Evolutionary conservation across 2,888 invertebrate species (phyloP).

Genomic region (Agrotis ipsilon): DNA sequence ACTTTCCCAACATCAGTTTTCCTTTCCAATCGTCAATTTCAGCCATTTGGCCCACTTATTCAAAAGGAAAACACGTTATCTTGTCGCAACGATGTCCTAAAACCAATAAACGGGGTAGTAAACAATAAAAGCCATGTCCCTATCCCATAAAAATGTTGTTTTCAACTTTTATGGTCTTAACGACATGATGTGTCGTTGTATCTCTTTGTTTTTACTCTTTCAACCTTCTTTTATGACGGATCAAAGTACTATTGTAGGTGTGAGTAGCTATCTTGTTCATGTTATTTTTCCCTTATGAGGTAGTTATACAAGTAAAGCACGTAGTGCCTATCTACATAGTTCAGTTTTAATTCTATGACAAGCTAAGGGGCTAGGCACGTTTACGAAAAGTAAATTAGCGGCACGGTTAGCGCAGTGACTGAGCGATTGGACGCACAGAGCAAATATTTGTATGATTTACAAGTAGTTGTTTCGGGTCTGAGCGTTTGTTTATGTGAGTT

Average conservation of each 20-base stretch:
- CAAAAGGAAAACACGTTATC: conserved; percentile 40
- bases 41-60: conserved; percentile 19
- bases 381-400: too few relatives aligned
- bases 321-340: not conserved
- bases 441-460: too few relatives aligned
- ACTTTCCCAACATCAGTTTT: not conserved
- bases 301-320: not conserved
- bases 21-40: conserved; percentile 15
- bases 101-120: conserved; percentile 62
- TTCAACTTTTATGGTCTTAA: conserved; percentile 53
- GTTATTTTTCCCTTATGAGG: conserved; percentile 11
- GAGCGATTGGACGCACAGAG: too few relatives aligned
- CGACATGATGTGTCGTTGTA: conserved; percentile 52
- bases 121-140: conserved; percentile 64
- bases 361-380: not conserved
- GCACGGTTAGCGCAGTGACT: too few relatives aligned
- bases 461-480: too few relatives aligned
- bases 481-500: too few relatives aligned
- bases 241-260: conserved; percentile 26
- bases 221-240: conserved; percentile 50
- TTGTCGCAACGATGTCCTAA: conserved; percentile 53
- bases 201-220: conserved; percentile 51
- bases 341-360: not conserved
- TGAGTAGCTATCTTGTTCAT: conserved; percentile 27
- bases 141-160: conserved; percentile 64